Evolutionary conservation across 2,797 vertebrate species (phyloP).

Genomic region (Myotis daubentonii): DNA sequence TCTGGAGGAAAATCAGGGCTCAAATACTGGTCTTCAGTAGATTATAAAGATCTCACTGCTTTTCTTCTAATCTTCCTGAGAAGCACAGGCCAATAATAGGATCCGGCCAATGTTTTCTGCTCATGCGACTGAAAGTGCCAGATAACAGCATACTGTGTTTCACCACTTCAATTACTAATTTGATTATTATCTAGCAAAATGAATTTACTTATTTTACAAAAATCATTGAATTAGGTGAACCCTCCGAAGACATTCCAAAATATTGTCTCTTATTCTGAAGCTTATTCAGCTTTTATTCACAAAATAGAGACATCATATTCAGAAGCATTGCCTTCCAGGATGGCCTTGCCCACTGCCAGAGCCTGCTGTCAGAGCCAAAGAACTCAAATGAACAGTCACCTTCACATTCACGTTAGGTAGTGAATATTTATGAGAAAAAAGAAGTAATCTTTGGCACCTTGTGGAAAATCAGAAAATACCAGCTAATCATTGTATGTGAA

Average conservation of each 20-base stretch:
- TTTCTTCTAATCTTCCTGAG: not conserved
- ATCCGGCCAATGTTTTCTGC: not conserved
- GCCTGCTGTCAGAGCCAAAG: not conserved
- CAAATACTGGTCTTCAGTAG: not conserved
- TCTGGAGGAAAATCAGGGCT: conserved; percentile 23
- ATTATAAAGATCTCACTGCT: not conserved
- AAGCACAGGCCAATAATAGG: not conserved
- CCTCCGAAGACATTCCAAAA: not conserved
- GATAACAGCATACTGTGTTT: not conserved
- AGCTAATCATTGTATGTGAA: conserved; percentile 77
- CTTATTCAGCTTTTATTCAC: not conserved
- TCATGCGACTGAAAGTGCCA: not conserved
- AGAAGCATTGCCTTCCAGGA: not conserved
- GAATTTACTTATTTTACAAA: not conserved
- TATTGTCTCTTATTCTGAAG: not conserved
- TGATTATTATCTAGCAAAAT: not conserved
- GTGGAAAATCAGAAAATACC: conserved; percentile 35
- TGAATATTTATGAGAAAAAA: not conserved
- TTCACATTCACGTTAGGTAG: not conserved
- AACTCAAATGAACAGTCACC: not conserved
- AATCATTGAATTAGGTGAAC: not conserved
- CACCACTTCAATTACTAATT: not conserved
- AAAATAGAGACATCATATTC: not conserved
- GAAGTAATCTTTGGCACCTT: not conserved
- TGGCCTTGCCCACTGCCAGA: not conserved